Percentiles rank a stretch among this genome's conserved stretches.
Conservation (phyloP, 2,797 vertebrate genomes). For the Parauchenoglanis ngamensis region DNA sequence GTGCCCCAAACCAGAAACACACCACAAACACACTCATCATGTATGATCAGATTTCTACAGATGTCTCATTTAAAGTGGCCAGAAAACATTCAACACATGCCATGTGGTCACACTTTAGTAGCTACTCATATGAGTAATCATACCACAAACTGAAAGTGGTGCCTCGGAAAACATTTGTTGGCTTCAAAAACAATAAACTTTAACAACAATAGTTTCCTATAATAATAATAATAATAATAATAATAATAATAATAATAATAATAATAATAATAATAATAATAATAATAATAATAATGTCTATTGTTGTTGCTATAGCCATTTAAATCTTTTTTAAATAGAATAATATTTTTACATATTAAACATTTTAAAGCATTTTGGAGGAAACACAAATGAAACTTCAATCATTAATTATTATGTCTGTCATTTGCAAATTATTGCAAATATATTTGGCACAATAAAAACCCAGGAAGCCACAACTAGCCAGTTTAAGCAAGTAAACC, state of each 20-base stretch:
- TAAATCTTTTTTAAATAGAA: no score
- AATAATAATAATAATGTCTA: not conserved
- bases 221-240: not conserved
- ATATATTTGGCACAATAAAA: not conserved
- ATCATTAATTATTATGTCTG: not conserved
- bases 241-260: not conserved
- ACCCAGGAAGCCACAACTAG: not conserved
- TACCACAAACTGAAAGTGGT: not conserved
- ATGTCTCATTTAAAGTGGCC: not conserved
- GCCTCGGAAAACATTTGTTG: not conserved
- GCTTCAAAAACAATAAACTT: no score
- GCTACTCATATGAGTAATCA: conserved; percentile 13
- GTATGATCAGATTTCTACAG: not conserved
- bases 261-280: not conserved
- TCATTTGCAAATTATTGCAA: not conserved
- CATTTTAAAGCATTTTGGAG: not conserved
- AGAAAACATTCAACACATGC: not conserved
- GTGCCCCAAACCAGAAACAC: not conserved
- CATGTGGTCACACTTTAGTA: not conserved
- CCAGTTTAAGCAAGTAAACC: not conserved
- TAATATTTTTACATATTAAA: not conserved
- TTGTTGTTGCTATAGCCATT: no score
- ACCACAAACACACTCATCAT: not conserved
- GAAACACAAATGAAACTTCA: not conserved
- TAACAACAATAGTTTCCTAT: not conserved